phyloP scores from a whole-genome alignment of 37 sponge, comb jelly and placozoan species.

The Spongia lamella region DNA sequence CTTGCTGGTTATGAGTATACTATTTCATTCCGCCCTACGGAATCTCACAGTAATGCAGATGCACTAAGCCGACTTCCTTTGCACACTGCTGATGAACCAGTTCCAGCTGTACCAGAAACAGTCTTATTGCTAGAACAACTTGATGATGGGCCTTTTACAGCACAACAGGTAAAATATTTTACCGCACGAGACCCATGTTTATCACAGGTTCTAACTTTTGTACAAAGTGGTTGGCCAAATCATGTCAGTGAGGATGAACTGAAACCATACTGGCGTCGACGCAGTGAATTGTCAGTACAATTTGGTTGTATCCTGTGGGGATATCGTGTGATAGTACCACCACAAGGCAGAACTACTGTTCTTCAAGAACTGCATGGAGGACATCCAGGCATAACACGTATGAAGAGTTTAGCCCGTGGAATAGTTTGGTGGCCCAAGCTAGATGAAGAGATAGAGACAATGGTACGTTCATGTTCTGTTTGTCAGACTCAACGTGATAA shows the following conservation, averaged over 20 bases:
- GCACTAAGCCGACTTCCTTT: slow-evolving; percentile 2
- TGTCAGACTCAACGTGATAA: too few relatives aligned
- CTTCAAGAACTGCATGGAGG: too few relatives aligned
- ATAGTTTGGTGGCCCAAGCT: too few relatives aligned
- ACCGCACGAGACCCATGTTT: not conserved
- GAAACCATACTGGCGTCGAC: too few relatives aligned
- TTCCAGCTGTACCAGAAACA: not conserved
- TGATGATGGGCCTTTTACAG: not conserved
- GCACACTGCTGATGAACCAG: not conserved
- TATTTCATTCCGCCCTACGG: not conserved
- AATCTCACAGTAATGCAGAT: slow-evolving; percentile 8
- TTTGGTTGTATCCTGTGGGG: too few relatives aligned
- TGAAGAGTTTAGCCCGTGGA: too few relatives aligned
- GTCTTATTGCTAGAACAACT: slow-evolving; percentile 6
- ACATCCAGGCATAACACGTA: too few relatives aligned
- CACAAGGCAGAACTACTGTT: too few relatives aligned
- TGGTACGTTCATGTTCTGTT: too few relatives aligned
- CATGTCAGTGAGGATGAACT: not conserved
- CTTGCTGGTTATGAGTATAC: slow-evolving; percentile 4
- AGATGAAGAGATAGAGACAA: too few relatives aligned
- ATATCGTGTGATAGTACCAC: too few relatives aligned
- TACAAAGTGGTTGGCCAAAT: not conserved
- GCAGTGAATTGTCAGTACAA: too few relatives aligned
- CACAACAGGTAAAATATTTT: not conserved
- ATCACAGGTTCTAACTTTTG: not conserved